Percentiles rank a stretch among this genome's conserved stretches.
Conservation (phyloP, 2,113 vertebrate species). For the Lepisosteus osseus region DNA sequence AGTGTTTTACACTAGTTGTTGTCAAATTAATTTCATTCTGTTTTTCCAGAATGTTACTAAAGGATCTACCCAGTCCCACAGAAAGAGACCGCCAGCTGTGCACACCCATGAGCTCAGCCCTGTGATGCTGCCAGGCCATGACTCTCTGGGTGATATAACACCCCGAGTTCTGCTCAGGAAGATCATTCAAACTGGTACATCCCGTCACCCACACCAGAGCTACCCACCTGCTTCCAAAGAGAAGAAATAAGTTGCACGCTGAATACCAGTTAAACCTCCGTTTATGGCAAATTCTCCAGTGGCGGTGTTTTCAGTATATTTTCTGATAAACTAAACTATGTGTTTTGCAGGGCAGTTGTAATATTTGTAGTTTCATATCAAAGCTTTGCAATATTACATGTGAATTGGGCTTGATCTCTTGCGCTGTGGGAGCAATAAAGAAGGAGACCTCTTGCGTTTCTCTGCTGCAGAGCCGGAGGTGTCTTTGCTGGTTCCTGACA, state of each 20-base stretch:
- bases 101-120: background rate
- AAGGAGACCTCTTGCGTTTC: background rate
- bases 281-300: too few relatives aligned
- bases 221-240: too few relatives aligned
- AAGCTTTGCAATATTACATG: too few relatives aligned
- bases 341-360: too few relatives aligned
- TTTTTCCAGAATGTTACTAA: background rate
- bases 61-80: background rate
- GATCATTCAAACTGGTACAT: background rate
- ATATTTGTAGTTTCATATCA: too few relatives aligned
- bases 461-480: constrained; percentile 50
- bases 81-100: background rate
- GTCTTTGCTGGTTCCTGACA: constrained; percentile 50
- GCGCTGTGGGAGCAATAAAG: too few relatives aligned
- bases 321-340: too few relatives aligned
- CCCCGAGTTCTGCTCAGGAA: background rate
- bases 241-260: too few relatives aligned
- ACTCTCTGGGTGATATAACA: background rate
- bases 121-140: background rate
- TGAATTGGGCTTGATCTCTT: too few relatives aligned
- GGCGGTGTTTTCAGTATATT: too few relatives aligned
- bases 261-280: too few relatives aligned
- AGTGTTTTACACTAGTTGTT: background rate
- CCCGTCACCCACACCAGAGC: background rate
- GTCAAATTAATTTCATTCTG: background rate